These are phyloP conservation scores for Podocnemis expansa DNA, from an alignment of 2,113 vertebrate genomes.

Conservation along the genomic window DNA sequence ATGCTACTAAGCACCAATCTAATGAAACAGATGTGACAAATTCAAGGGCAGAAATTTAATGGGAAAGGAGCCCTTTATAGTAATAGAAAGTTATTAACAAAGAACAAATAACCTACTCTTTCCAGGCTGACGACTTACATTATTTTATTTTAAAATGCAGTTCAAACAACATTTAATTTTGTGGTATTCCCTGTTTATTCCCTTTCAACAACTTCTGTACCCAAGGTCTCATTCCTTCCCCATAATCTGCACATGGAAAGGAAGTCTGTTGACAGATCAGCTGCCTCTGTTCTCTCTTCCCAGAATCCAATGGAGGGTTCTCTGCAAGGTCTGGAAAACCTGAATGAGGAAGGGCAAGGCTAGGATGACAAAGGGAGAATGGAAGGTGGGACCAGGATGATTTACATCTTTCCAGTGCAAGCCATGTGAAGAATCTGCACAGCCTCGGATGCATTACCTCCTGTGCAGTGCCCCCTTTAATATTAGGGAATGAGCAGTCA, in stretches of 20 bases:
- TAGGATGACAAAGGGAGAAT: neutral
- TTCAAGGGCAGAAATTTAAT: neutral
- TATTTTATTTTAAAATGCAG: neutral
- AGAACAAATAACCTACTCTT: neutral
- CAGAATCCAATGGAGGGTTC: neutral
- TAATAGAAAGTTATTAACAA: neutral
- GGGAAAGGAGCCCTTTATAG: neutral
- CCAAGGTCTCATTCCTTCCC: rapidly evolving
- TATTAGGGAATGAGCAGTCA: neutral
- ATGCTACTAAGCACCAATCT: neutral
- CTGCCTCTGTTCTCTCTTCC: slow-evolving; percentile 9
- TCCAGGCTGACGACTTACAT: neutral
- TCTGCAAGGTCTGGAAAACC: neutral
- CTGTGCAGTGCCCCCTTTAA: neutral
- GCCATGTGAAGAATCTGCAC: neutral
- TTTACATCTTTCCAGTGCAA: neutral
- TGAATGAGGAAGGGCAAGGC: neutral
- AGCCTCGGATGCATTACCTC: neutral
- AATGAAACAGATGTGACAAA: neutral
- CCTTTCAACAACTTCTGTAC: slow-evolving; percentile 19
- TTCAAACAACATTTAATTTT: neutral
- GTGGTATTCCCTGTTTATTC: neutral
- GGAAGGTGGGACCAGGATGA: neutral
- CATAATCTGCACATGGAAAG: neutral
- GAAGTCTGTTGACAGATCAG: rapidly evolving